These are phyloP conservation scores for Alouatta palliata DNA, from an alignment of 2,113 vertebrate species.

Conservation along the genomic window DNA sequence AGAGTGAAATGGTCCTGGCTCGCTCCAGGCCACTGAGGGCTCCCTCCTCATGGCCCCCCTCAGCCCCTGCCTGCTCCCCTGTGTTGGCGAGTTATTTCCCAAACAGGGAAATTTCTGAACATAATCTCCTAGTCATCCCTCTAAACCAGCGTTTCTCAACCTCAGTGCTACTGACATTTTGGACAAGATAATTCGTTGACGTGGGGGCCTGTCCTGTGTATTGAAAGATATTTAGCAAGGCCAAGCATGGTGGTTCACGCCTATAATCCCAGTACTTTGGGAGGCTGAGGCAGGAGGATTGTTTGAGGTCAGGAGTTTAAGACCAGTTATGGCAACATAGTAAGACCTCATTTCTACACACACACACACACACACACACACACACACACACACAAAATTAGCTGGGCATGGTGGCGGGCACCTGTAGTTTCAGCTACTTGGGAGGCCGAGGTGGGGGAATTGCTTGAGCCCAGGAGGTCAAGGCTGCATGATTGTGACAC, in stretches of 20 bases:
- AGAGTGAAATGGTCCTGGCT: background rate
- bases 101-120: background rate
- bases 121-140: background rate
- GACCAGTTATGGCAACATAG: background rate
- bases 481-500: too few species aligned
- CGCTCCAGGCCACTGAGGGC: fast-evolving
- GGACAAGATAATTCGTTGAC: background rate
- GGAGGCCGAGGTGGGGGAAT: too few species aligned
- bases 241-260: too few species aligned
- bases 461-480: too few species aligned
- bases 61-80: fast-evolving
- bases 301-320: background rate
- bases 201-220: background rate
- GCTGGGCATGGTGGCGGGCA: too few species aligned
- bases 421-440: too few species aligned
- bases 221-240: background rate
- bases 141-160: background rate
- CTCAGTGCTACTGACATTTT: background rate
- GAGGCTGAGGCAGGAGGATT: too few species aligned
- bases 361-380: too few species aligned
- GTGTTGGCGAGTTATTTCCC: background rate
- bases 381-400: too few species aligned
- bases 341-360: background rate
- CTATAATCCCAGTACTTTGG: too few species aligned
- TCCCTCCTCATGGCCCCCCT: background rate